Conservation (phyloP, 2,797 vertebrate genomes). For the Adrianichthys oophorus region DNA sequence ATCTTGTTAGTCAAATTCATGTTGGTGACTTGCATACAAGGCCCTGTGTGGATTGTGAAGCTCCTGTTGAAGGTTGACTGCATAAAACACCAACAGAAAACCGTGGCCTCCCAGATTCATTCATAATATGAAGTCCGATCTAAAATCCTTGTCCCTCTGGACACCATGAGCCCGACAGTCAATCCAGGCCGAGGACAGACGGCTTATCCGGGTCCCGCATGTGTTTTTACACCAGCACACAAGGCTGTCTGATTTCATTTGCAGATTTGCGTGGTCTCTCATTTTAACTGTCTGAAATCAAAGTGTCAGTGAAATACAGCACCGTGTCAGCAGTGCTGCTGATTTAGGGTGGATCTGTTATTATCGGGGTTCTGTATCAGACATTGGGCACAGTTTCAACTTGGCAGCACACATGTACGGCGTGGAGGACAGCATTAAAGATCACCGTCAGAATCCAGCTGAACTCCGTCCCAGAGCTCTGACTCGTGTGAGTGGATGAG, state of each 20-base stretch:
- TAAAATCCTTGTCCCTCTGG: constrained; percentile 43
- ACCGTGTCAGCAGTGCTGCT: constrained; percentile 39
- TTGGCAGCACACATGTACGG: constrained; percentile 31
- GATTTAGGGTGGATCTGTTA: constrained; percentile 56
- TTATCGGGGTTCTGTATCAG: constrained; percentile 35
- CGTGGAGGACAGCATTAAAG: constrained; percentile 61
- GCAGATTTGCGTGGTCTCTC: constrained; percentile 47
- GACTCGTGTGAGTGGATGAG: constrained; percentile 71
- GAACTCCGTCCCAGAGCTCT: constrained; percentile 59
- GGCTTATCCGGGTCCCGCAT: constrained; percentile 18
- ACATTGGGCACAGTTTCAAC: constrained; percentile 41
- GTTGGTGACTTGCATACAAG: constrained; percentile 29
- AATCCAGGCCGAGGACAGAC: constrained; percentile 28
- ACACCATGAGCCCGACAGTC: constrained; percentile 69
- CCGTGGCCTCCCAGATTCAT: constrained; percentile 25
- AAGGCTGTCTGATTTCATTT: constrained; percentile 71
- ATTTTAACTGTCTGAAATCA: constrained; percentile 38
- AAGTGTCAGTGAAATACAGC: constrained; percentile 52
- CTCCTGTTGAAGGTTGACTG: constrained; percentile 25
- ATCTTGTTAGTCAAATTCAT: no score
- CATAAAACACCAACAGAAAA: constrained; percentile 39
- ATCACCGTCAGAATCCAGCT: constrained; percentile 66
- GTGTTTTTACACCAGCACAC: constrained; percentile 47
- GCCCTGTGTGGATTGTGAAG: constrained; percentile 22
- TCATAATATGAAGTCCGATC: constrained; percentile 66